Base-by-base conservation (phyloP, 2,888 invertebrate genomes). In the Acanthosepion pharaonis region DNA sequence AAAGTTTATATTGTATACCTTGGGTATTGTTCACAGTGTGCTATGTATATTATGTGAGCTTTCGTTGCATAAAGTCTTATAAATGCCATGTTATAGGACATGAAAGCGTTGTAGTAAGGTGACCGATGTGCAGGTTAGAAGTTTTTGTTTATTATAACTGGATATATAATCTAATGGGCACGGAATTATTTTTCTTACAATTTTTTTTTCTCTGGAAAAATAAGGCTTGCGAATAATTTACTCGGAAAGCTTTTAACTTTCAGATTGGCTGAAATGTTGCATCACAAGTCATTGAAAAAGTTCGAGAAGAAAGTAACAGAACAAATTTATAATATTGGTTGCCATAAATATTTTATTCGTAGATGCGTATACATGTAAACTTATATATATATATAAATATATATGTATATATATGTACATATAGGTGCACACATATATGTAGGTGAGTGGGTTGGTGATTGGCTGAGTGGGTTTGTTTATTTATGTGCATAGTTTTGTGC, bases 261-360 rank as follows among this genome's bases (percentile, higher is more conserved):
- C 78, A 78, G 11, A 78, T 0, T 9, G 11, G 15, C 78, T 78
- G 78, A 15, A 78, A n/a, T 78, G 33, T 15, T n/a, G n/a, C 15
- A 11, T n/a, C 5, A 23, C 20, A 59, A 23, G 20, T 59, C 20
- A 55, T 55, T 23, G 20, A 9, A n/a, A 33, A 78, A n/a, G 15
- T 33, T 11, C 11, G n/a, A 78, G n/a, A 78, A 78, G n/a, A 78
- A 78, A 78, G 33, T 78, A 78, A 78, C 78, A 78, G n/a, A 78
- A 78, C 78, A 78, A 78, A 78, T n/a, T 78, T 78, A n/a, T 78
- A 78, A 33, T 18, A 78, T 78, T 78, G 78, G 15, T 78, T 78
- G 78, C 78, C 78, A 78, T 78, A 78, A 78, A 78, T 78, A 78
- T 78, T 78, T 78, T 78, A 78, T 78, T 78, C 78, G n/a, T 78